Conservation (phyloP, 2,888 invertebrate species). For the Eucera pruinosa region DNA sequence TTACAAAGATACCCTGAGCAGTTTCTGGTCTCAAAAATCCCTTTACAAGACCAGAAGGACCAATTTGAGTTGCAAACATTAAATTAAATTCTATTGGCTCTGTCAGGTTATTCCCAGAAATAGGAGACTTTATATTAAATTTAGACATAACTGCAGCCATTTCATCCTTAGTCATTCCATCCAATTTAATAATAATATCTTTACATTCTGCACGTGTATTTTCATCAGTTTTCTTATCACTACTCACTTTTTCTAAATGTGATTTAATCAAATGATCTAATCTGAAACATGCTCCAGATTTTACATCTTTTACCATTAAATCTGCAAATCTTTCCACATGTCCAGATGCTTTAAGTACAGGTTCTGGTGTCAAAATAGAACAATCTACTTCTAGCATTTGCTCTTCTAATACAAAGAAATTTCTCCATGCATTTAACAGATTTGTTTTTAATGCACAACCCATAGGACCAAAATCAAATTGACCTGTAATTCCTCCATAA, state of each 20-base stretch:
- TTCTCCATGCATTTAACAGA: conserved; percentile 96
- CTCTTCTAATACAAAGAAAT: conserved; percentile 98
- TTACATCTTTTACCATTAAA: conserved; percentile 98
- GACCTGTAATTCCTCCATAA: conserved; percentile 97
- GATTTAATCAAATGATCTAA: conserved; percentile 99
- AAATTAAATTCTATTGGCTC: conserved; percentile 99
- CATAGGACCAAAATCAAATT: conserved; percentile 99
- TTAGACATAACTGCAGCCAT: conserved; percentile 94
- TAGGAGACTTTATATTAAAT: conserved; percentile 97
- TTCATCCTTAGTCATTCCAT: conserved; percentile 96
- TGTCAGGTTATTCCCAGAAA: conserved; percentile 96
- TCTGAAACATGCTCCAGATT: conserved; percentile 98
- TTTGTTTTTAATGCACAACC: conserved; percentile 99
- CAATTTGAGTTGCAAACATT: conserved; percentile 99
- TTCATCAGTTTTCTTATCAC: conserved; percentile 92
- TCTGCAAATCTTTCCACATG: conserved; percentile 99
- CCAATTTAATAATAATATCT: conserved; percentile 92
- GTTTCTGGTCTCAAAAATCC: conserved; percentile 99
- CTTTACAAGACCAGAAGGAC: conserved; percentile 97
- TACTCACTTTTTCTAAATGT: conserved; percentile 93
- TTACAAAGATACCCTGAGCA: conserved; percentile 99
- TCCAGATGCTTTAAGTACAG: conserved; percentile 98
- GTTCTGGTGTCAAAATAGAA: conserved; percentile 98
- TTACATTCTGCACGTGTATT: conserved; percentile 90
- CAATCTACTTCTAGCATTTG: conserved; percentile 99